These are phyloP conservation scores for Nysson spinosus DNA, from an alignment of 2,888 invertebrate genomes.

Conservation along the genomic window DNA sequence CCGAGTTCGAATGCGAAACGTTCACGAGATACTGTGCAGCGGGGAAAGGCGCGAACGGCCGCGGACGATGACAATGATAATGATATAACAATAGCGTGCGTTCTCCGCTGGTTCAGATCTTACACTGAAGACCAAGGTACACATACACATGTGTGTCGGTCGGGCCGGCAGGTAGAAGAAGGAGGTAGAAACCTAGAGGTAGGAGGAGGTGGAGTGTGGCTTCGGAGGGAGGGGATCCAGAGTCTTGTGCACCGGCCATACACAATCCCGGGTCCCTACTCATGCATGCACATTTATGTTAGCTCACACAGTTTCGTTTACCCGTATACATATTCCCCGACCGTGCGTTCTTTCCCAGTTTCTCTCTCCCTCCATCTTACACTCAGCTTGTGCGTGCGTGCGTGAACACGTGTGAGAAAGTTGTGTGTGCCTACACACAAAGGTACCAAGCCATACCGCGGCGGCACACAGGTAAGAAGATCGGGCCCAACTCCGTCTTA, in stretches of 20 bases:
- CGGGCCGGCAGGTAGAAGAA: slow-evolving; percentile 68
- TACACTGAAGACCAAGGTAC: slow-evolving; percentile 77
- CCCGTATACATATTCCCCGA: background rate
- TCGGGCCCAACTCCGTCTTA: slow-evolving; percentile 47
- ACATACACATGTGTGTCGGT: slow-evolving; percentile 75
- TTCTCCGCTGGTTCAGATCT: slow-evolving; percentile 77
- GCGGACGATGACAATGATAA: slow-evolving; percentile 72
- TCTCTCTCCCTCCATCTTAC: slow-evolving; percentile 16
- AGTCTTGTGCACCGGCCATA: slow-evolving; percentile 65
- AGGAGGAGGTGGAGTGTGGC: slow-evolving; percentile 70
- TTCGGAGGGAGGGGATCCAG: slow-evolving; percentile 59
- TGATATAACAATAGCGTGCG: slow-evolving; percentile 77
- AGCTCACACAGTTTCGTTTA: slow-evolving; percentile 7
- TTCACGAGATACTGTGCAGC: slow-evolving; percentile 38
- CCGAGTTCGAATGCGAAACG: slow-evolving; percentile 20
- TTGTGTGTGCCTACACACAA: slow-evolving; percentile 53
- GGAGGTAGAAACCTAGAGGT: slow-evolving; percentile 67
- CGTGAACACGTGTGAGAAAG: slow-evolving; percentile 25
- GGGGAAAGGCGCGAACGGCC: slow-evolving; percentile 54
- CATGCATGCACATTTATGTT: slow-evolving; percentile 6
- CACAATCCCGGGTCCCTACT: slow-evolving; percentile 42
- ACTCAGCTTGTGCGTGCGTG: slow-evolving; percentile 30
- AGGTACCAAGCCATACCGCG: slow-evolving; percentile 61
- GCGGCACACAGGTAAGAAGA: slow-evolving; percentile 39
- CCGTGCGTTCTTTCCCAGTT: background rate